Base-by-base conservation (phyloP, 2,888 invertebrate species). In the Agrilus cyanescens region DNA sequence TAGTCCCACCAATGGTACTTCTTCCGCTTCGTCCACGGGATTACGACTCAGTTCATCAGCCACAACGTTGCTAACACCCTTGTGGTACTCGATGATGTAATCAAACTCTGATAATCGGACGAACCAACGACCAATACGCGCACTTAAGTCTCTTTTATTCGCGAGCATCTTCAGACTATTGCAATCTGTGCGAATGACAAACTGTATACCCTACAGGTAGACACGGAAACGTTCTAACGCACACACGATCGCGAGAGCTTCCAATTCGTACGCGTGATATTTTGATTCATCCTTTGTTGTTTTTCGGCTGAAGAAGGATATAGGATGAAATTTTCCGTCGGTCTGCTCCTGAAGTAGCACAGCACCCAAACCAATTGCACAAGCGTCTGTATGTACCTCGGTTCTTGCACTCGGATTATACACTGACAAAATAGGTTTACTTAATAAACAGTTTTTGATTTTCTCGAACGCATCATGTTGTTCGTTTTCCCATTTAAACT, bases 11-110 rank as follows among this genome's bases (percentile, higher is more conserved):
- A 49, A 12, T 4, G 31, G 36, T 3, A 36, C 39, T 18, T 55
- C 47, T 32, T 42, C n/a, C 5, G 15, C 20, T 30, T 25, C 31
- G 25, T 51, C 47, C 1, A 51, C 48, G 2, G 53, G 49, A 42
- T 47, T 44, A 25, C 52, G 37, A 42, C 50, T 53, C 7, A 53
- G 37, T 4, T 38, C 30, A 40, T 54, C 50, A 10, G 46, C 52
- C 1, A 43, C 43, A 13, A 18, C 12, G 40, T 48, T 52, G n/a
- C 30, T 32, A 5, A 13, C 31, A 12, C 52, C 52, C n/a, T 45
- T 48, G 20, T 40, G 46, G 41, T 54, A 46, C 32, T 52, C 50
- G 6, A 51, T 41, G 3, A 32, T 30, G 42, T 51, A 53, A 43
- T 49, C 35, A 34, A 47, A 51, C 18, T 32, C 50, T 10, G 46